These are phyloP conservation scores for Drosophila subquinaria DNA, from an alignment of 2,888 invertebrate species.

Conservation along the genomic window DNA sequence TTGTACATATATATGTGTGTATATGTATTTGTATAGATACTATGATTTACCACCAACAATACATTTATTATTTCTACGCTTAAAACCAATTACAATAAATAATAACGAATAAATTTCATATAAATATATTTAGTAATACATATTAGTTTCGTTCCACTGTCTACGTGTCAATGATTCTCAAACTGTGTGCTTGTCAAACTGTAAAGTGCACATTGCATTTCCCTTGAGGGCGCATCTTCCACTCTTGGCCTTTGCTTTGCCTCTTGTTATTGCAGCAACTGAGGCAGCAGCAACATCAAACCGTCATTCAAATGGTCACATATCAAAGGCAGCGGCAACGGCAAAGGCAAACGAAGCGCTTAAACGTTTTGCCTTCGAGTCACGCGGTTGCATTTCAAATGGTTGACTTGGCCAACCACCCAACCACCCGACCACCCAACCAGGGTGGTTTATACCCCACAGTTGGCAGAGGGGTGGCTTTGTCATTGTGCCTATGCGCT, in stretches of 20 bases:
- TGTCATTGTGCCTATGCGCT: constrained; percentile 14
- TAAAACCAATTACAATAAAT: constrained; percentile 69
- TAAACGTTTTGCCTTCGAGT: constrained; percentile 46
- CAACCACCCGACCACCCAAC: neutral
- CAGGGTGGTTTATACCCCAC: constrained; percentile 22
- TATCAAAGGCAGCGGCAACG: constrained; percentile 46
- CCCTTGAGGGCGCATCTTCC: constrained; percentile 31
- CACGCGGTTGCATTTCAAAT: constrained; percentile 30
- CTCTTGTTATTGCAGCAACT: constrained; percentile 24
- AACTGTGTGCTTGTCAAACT: constrained; percentile 8
- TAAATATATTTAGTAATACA: constrained; percentile 52
- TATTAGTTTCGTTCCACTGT: constrained; percentile 1
- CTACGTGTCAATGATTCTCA: neutral
- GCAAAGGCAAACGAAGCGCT: constrained; percentile 37
- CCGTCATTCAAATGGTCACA: constrained; percentile 43
- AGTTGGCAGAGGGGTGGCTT: constrained; percentile 20
- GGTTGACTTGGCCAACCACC: constrained; percentile 12
- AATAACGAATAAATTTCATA: constrained; percentile 58
- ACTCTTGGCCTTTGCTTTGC: neutral
- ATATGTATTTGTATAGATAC: constrained; percentile 24
- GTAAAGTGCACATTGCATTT: constrained; percentile 35
- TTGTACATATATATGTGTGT: constrained; percentile 32
- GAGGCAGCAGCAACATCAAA: constrained; percentile 14
- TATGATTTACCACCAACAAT: constrained; percentile 60
- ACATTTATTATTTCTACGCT: constrained; percentile 69